phyloP scores from a whole-genome alignment of 2,797 vertebrate genomes.

The Podarcis siculus region DNA sequence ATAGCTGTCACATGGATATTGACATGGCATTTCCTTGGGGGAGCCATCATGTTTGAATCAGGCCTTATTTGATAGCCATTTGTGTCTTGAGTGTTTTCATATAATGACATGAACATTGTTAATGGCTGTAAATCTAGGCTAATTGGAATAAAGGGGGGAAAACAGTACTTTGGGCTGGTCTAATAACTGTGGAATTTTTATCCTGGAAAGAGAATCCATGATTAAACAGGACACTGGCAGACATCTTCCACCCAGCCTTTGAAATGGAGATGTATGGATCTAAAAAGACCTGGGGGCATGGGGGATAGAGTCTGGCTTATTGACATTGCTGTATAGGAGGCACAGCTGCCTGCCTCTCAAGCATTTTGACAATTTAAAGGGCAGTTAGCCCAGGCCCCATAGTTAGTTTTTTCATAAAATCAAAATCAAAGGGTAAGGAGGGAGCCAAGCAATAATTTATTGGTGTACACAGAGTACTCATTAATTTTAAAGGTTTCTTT shows the following conservation, averaged over 20 bases:
- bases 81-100: neutral
- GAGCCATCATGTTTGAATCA: neutral
- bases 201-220: conserved; percentile 41
- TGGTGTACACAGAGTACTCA: conserved; percentile 57
- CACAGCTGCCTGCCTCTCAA: conserved; percentile 45
- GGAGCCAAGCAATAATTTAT: conserved; percentile 69
- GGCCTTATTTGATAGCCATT: neutral
- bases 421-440: conserved; percentile 64
- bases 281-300: conserved; percentile 38
- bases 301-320: conserved; percentile 41
- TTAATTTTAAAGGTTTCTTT: conserved; percentile 37
- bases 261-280: conserved; percentile 45
- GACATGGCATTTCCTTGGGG: neutral
- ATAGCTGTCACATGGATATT: neutral
- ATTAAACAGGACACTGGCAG: conserved; percentile 43
- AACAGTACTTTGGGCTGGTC: conserved; percentile 48
- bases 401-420: conserved; percentile 62
- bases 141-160: neutral
- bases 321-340: conserved; percentile 41
- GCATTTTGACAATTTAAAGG: conserved; percentile 60
- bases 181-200: neutral
- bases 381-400: conserved; percentile 60
- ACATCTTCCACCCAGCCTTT: conserved; percentile 34
- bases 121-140: neutral
- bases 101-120: neutral